A percentile compares a stretch with the other conserved stretches of the same genome.
phyloP scores from a whole-genome alignment of 35 echinoderm and acorn worm genomes.

The Apostichopus californicus region DNA sequence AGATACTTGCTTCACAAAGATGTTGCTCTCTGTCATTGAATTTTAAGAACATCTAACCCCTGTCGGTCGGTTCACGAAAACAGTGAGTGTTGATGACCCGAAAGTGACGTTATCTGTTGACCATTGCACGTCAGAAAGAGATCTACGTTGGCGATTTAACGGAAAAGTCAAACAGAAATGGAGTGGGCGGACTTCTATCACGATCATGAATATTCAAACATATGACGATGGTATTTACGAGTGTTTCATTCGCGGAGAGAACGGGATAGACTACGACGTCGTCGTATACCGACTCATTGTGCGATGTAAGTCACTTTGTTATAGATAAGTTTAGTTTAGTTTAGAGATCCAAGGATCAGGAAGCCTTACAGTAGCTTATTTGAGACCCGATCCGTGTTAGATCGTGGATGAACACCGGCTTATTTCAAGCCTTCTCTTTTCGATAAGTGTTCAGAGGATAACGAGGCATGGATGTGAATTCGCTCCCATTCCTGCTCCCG shows the following conservation, averaged over 20 bases:
- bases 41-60: background rate
- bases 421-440: too few species aligned
- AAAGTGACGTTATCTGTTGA: background rate
- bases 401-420: too few species aligned
- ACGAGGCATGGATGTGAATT: too few species aligned
- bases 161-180: background rate
- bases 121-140: background rate
- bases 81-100: background rate
- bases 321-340: too few species aligned
- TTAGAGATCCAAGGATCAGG: too few species aligned
- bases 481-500: too few species aligned
- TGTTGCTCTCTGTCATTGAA: too few species aligned
- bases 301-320: background rate
- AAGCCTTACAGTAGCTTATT: too few species aligned
- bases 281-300: constrained; percentile 2
- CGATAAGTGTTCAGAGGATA: too few species aligned
- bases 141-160: background rate
- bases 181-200: background rate
- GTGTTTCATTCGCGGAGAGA: constrained; percentile 6
- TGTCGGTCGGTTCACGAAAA: constrained; percentile 13
- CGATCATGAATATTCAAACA: background rate
- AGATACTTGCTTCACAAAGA: too few species aligned
- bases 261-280: background rate
- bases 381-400: too few species aligned
- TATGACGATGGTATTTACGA: constrained; percentile 12